phyloP scores from a whole-genome alignment of 2,888 invertebrate species.

The Lathronympha strigana region DNA sequence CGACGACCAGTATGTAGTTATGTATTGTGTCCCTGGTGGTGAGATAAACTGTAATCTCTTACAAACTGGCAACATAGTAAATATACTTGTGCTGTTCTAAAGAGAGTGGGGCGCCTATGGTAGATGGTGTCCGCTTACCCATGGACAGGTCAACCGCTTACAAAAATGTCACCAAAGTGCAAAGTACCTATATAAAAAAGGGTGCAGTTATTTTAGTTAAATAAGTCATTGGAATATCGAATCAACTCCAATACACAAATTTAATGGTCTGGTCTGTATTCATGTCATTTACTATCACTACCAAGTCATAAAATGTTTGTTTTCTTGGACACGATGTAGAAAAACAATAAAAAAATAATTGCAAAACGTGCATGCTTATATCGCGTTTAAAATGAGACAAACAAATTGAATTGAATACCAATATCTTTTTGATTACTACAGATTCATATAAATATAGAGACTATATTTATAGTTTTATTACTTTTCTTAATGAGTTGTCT shows the following conservation, averaged over 20 bases:
- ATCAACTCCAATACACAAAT: background rate
- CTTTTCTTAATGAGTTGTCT: constrained; percentile 19
- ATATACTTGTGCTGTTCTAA: too few species aligned
- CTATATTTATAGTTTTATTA: constrained; percentile 25
- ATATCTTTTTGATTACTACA: background rate
- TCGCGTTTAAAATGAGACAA: background rate
- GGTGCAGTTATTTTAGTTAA: too few species aligned
- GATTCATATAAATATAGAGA: background rate
- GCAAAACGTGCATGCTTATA: background rate
- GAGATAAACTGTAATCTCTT: too few species aligned
- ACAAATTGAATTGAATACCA: constrained; percentile 1
- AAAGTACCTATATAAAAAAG: too few species aligned
- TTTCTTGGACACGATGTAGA: background rate
- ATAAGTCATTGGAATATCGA: too few species aligned
- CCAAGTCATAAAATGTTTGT: constrained; percentile 5
- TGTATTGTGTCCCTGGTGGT: too few species aligned
- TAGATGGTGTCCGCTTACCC: too few species aligned
- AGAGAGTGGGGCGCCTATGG: too few species aligned
- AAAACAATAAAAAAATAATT: constrained; percentile 7
- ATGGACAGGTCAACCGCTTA: too few species aligned
- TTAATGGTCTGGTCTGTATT: constrained; percentile 1
- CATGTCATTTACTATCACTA: constrained; percentile 12
- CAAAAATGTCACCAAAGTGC: too few species aligned
- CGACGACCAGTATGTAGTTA: too few species aligned
- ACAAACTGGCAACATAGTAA: too few species aligned